Base-by-base conservation (phyloP, 2,797 vertebrate genomes). In the Dermochelys coriacea region DNA sequence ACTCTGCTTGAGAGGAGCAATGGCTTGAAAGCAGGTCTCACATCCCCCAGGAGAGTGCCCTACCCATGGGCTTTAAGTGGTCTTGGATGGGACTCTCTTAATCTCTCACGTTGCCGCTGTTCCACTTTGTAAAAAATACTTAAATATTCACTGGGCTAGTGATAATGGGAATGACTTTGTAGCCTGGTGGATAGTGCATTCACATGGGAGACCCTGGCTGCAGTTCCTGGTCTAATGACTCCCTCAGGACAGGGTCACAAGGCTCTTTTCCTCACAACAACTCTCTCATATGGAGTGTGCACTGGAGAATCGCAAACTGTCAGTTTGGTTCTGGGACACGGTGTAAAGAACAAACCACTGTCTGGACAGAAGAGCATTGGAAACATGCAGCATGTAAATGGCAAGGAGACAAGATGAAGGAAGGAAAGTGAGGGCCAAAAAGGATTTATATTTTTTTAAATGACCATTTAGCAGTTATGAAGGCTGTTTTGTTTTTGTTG, bases 191-290 rank as follows among this genome's bases (percentile, higher is more conserved):
- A 68, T 21, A 68, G 18, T 68, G 18, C 18, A n/a, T 21, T 68
- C 61, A 68, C 31, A n/a, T 37, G 34, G 61, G 31, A 37, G 34
- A 64, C 34, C 15, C 61, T 19, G 34, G 34, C 16, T 64, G 7
- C 8, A 64, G 68, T 27, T 74, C 71, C 41, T 74, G 37, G 41
- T 45, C 25, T 74, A 12, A 8, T 75, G 25, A 41, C 41, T 47
- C 37, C 71, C 41, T 47, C 84, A 1, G 5, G 5, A 49, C 3
- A 25, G 2, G 6, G 5, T 12, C 21, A 12, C 2, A 47, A 54
- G 5, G 8, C 2, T 80, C 12, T 31, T 84, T 31, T 50, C n/a
- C 19, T 88, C 71, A 74, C 19, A 79, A 64, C 57, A 91, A 29
- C 8, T 37, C 75, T 51, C 5, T 1, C 29, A 11, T 47, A 29